A percentile compares a stretch with the other conserved stretches of the same genome.
Evolutionary conservation across 1,140 invertebrate genomes (phyloP).

Genomic region (Drosophila leontia): DNA sequence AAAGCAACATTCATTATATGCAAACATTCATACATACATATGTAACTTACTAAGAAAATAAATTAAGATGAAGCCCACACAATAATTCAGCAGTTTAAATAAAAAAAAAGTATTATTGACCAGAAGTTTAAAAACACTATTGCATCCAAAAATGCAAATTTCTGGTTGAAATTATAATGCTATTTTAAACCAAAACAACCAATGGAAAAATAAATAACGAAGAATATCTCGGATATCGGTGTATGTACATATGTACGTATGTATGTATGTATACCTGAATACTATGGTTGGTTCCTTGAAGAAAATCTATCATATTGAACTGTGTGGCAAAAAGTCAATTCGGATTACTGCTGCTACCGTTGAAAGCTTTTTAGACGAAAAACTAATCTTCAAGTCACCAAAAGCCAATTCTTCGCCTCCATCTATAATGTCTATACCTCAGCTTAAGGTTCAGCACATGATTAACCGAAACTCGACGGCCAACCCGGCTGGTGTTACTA

Average conservation of each 20-base stretch:
- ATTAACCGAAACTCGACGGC: slow-evolving; percentile 21
- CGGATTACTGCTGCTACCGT: neutral
- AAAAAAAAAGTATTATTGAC: neutral
- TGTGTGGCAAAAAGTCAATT: slow-evolving; percentile 7
- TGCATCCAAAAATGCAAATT: neutral
- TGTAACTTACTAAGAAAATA: neutral
- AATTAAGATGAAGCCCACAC: neutral
- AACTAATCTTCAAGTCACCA: slow-evolving; percentile 5
- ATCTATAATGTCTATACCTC: slow-evolving; percentile 29
- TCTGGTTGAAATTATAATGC: neutral
- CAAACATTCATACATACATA: neutral
- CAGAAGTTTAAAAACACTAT: neutral
- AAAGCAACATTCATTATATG: neutral
- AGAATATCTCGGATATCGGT: neutral
- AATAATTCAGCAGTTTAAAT: neutral
- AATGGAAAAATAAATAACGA: neutral
- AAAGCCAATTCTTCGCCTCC: neutral
- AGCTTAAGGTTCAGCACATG: slow-evolving; percentile 27
- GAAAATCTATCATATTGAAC: slow-evolving; percentile 29
- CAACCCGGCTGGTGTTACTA: slow-evolving; percentile 11
- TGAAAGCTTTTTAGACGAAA: slow-evolving; percentile 26
- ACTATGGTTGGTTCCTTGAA: slow-evolving; percentile 66
- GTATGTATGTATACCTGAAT: neutral
- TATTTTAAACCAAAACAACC: neutral
- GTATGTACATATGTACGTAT: neutral